Percentiles rank a stretch among this genome's conserved stretches.
phyloP scores from a whole-genome alignment of 1,140 invertebrate species.

The Hylaeus anthracinus region DNA sequence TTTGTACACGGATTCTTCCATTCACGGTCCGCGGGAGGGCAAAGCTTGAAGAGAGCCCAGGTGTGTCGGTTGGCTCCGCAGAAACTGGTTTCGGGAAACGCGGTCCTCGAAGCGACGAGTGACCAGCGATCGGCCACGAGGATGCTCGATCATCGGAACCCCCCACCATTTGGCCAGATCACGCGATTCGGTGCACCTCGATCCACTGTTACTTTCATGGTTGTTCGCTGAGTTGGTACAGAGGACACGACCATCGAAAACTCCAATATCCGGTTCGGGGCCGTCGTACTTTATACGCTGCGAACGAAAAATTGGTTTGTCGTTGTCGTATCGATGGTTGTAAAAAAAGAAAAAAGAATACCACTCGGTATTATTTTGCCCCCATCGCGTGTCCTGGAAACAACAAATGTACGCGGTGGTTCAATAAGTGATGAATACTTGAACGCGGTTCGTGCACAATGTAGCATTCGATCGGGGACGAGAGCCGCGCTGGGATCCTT shows the following conservation, averaged over 20 bases:
- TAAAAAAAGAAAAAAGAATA: background rate
- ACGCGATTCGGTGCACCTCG: slow-evolving; percentile 2
- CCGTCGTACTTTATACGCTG: slow-evolving; percentile 7
- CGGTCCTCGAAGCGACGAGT: background rate
- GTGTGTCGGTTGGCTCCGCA: too few species aligned
- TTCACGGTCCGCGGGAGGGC: too few species aligned
- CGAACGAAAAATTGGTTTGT: slow-evolving; percentile 7
- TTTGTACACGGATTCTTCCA: too few species aligned
- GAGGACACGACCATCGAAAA: slow-evolving; percentile 15
- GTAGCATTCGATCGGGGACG: too few species aligned
- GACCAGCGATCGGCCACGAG: background rate
- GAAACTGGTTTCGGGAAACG: too few species aligned
- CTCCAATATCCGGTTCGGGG: slow-evolving; percentile 25
- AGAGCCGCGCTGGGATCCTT: too few species aligned
- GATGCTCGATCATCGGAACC: background rate
- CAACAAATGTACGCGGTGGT: background rate
- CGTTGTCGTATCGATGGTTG: background rate
- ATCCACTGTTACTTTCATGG: slow-evolving; percentile 5
- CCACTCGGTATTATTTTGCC: slow-evolving; percentile 11
- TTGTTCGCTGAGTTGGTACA: background rate
- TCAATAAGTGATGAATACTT: too few species aligned
- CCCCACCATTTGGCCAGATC: background rate
- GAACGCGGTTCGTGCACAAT: too few species aligned
- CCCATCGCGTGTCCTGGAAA: background rate
- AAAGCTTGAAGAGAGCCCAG: too few species aligned